phyloP scores from a whole-genome alignment of 1,140 invertebrate genomes.

The Apocrypta bakeri region DNA sequence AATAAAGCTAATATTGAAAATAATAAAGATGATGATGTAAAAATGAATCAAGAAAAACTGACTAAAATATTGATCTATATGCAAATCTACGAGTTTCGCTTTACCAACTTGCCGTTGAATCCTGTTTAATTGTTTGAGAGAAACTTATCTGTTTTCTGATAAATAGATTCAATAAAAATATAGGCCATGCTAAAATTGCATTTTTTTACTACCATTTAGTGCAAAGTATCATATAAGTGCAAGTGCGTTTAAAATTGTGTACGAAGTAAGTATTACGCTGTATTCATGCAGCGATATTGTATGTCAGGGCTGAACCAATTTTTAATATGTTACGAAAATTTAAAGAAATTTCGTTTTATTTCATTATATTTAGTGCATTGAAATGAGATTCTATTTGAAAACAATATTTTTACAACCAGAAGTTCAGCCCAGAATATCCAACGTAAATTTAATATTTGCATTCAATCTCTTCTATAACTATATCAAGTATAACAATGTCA shows the following conservation, averaged over 20 bases:
- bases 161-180: constrained; percentile 1
- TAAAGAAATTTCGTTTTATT: no score
- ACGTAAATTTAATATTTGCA: constrained; percentile 7
- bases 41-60: not conserved
- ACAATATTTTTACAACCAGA: not conserved
- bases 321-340: not conserved
- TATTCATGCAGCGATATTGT: constrained; percentile 33
- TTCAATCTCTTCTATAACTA: constrained; percentile 37
- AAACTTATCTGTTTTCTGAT: constrained; percentile 26
- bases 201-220: constrained; percentile 36
- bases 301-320: constrained; percentile 25
- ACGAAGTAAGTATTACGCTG: constrained; percentile 25
- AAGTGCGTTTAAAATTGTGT: constrained; percentile 30
- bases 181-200: constrained; percentile 41
- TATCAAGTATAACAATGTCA: constrained; percentile 15
- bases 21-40: not conserved
- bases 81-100: constrained; percentile 7
- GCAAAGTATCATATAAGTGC: constrained; percentile 39
- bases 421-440: constrained; percentile 27
- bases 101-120: constrained; percentile 25
- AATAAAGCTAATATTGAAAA: not conserved
- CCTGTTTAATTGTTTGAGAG: constrained; percentile 33
- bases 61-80: not conserved
- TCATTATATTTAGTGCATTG: no score
- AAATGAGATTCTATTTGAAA: no score